These are phyloP conservation scores for Leptinotarsa tumamoca DNA, from an alignment of 2,888 invertebrate genomes.

Conservation along the genomic window DNA sequence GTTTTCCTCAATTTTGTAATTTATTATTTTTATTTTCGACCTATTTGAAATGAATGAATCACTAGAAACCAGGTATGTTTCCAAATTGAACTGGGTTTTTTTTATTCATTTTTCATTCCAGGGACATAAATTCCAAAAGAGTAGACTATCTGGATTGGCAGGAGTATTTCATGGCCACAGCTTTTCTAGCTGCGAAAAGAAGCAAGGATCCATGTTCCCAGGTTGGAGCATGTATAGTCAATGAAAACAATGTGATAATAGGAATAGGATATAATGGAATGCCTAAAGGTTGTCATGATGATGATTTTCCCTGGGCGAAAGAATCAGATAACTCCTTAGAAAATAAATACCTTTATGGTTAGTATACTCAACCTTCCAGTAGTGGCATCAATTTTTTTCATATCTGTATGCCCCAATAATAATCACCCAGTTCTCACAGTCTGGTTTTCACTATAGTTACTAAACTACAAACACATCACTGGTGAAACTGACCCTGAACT, in stretches of 20 bases:
- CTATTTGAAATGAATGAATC: not conserved
- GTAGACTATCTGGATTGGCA: constrained; percentile 83
- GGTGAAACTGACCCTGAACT: too few relatives aligned
- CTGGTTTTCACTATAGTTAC: too few relatives aligned
- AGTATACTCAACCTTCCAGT: constrained; percentile 38
- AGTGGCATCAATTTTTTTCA: too few relatives aligned
- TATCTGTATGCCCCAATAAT: too few relatives aligned
- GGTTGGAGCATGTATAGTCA: constrained; percentile 96
- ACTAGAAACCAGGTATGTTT: not conserved
- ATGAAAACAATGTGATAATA: constrained; percentile 86
- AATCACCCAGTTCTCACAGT: too few relatives aligned
- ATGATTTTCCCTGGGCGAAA: constrained; percentile 91
- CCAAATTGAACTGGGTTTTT: not conserved
- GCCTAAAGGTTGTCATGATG: constrained; percentile 90
- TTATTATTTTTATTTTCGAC: not conserved
- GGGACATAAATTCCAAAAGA: constrained; percentile 67
- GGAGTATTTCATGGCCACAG: constrained; percentile 96
- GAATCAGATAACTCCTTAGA: constrained; percentile 72
- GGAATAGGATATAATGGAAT: constrained; percentile 98
- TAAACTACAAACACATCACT: too few relatives aligned
- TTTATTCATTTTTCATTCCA: constrained; percentile 32
- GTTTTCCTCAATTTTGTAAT: not conserved
- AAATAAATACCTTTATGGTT: constrained; percentile 89
- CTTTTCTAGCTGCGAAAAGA: constrained; percentile 89
- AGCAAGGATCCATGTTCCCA: constrained; percentile 95